Base-by-base conservation (phyloP, 2,888 invertebrate genomes). In the Molanna angustata region DNA sequence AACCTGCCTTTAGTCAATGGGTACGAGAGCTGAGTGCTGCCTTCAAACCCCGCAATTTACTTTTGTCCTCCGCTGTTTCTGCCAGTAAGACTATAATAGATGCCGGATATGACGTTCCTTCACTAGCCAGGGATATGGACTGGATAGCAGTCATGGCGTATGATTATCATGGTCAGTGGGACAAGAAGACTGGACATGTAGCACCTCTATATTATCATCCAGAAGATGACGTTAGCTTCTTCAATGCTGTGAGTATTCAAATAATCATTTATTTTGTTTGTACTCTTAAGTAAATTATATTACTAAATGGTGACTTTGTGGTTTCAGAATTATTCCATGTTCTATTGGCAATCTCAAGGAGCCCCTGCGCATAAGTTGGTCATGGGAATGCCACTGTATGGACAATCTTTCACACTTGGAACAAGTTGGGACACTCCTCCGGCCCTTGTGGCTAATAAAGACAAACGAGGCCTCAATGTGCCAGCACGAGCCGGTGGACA, bases 71-170 rank as follows among this genome's bases (percentile, higher is more conserved):
- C 0, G 93, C 93, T 0, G 92, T 93, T 0, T 90, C 92, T 0
- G 92, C 93, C 0, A 92, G 86, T 67, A 93, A 92, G 71, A 86
- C 84, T 61, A 89, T 94, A 0, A 88, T 94, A 51, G 92, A 94
- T 66, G 86, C 84, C 2, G 89, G 88, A 0, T 94, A 94, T 65
- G 87, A 93, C 64, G 90, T 94, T 0, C 84, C 86, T 0, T 78
- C 82, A 0, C 65, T 94, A 2, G 84, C 88, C 0, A 76, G 80
- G 61, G 81, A 88, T 65, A 74, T 94, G 50, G 93, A 94, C 66
- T 93, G 92, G 90, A 88, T 94, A 43, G 89, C 92, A 1, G 90
- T 94, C 0, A 94, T 94, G 94, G 87, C 91, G 0, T 94, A 94
- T 64, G 94, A 94, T 65, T 92, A 85, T 72, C 92, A 93, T 62